Conservation (phyloP, 2,113 vertebrate species). For the Percina caprodes region DNA sequence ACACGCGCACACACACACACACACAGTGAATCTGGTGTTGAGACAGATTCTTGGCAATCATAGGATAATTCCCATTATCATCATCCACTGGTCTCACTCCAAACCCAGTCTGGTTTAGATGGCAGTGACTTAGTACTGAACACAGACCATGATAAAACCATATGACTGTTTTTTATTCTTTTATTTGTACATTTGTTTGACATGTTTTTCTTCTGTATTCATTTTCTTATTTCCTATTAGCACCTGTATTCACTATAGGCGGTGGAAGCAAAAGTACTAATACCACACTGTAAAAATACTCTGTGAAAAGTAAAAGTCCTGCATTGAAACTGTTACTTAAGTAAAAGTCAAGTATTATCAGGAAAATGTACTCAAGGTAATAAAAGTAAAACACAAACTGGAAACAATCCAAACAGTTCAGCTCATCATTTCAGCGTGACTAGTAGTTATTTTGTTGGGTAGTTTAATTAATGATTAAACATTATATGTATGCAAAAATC, state of each 20-base stretch:
- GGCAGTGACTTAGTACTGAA: constrained; percentile 9
- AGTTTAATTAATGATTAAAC: too few species aligned
- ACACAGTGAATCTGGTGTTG: constrained; percentile 27
- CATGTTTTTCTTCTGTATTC: not conserved
- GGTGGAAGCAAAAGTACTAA: too few species aligned
- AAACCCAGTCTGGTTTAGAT: constrained; percentile 43
- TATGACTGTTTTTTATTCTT: not conserved
- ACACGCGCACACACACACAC: constrained; percentile 24
- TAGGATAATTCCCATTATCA: constrained; percentile 49
- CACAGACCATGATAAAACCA: constrained; percentile 18
- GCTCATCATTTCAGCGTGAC: too few species aligned
- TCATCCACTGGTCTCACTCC: constrained; percentile 34
- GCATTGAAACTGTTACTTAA: too few species aligned
- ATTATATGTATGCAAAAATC: too few species aligned
- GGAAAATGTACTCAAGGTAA: too few species aligned
- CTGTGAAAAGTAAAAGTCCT: too few species aligned
- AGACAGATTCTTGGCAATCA: constrained; percentile 64
- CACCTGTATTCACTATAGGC: not conserved
- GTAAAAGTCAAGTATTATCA: too few species aligned
- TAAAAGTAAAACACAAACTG: too few species aligned
- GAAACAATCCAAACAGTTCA: too few species aligned
- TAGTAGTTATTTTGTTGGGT: too few species aligned
- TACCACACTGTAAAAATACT: too few species aligned
- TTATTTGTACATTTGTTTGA: not conserved
- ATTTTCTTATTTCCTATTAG: not conserved